Base-by-base conservation (phyloP, 2,888 invertebrate genomes). In the Phyllotreta cruciferae region DNA sequence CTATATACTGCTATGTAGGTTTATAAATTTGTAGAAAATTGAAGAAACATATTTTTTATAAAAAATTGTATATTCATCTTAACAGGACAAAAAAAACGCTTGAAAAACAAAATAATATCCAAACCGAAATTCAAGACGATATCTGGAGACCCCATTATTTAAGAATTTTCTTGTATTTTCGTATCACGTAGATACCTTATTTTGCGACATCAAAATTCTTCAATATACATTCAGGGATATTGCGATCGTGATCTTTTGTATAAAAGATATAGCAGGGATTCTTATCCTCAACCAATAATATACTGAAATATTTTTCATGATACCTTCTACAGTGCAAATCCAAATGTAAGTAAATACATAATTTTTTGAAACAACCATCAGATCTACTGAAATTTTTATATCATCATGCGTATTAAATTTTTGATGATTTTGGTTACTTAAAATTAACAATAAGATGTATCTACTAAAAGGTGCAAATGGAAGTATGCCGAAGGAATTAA, bases 181-280 rank as follows among this genome's bases (percentile, higher is more conserved):
- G 70, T 71, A 75, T 78, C 78, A 79, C 78, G 79, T 79, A 77
- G 76, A 73, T 77, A 74, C 44, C 57, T 57, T 50, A 78, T 78
- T 78, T 73, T 74, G 71, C 73, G 75, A 75, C 75, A 77, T 78
- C 75, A 76, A 75, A 76, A 75, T 79, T 79, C 76, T 75, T 76
- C 78, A 75, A 77, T 78, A 79, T 74, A 76, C 77, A 76, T 79
- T 75, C 74, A 66, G 71, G 75, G 74, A 77, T 77, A 79, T 78
- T 79, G 78, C 77, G 74, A 76, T 78, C 77, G 78, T 75, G 75
- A 74, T 71, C 70, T 74, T 74, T 56, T 53, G 44, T 49, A 44
- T 56, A 44, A 42, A 57, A 58, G 56, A 54, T 58, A 66, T 62
- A 41, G 54, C 54, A 41, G 11, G 55, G 49, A 62, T 58, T 62